Conservation (phyloP, 2,113 vertebrate genomes). For the Strix uralensis region DNA sequence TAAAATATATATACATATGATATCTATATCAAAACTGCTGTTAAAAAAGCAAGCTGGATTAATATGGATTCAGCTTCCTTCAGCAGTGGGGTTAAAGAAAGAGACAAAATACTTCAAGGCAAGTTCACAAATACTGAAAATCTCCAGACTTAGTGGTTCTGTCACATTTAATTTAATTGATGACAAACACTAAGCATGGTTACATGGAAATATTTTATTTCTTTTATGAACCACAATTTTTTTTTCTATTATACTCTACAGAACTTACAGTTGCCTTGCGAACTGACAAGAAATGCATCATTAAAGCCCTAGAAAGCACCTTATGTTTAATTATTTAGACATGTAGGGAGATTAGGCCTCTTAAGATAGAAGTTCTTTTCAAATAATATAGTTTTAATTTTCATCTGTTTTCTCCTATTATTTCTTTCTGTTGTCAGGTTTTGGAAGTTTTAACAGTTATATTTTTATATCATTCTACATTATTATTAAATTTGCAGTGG, state of each 20-base stretch:
- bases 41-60: constrained; percentile 65
- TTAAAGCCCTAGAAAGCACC: constrained; percentile 49
- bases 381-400: background rate
- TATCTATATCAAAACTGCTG: constrained; percentile 43
- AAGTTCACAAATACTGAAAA: constrained; percentile 65
- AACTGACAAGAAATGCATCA: constrained; percentile 40
- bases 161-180: constrained; percentile 72
- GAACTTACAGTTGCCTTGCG: constrained; percentile 23
- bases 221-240: constrained; percentile 36
- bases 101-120: constrained; percentile 69
- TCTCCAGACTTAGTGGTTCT: constrained; percentile 68
- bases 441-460: background rate
- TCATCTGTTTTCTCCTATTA: background rate
- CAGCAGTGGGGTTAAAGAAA: constrained; percentile 42
- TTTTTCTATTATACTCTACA: constrained; percentile 49
- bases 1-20: background rate
- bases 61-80: constrained; percentile 61
- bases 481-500: constrained; percentile 1
- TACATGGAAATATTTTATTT: background rate
- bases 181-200: constrained; percentile 67
- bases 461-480: background rate
- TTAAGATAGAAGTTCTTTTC: background rate
- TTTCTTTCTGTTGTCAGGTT: background rate
- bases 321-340: constrained; percentile 58
- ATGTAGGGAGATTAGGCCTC: background rate